phyloP scores from a whole-genome alignment of 2,113 vertebrate species.

The Eublepharis macularius region DNA sequence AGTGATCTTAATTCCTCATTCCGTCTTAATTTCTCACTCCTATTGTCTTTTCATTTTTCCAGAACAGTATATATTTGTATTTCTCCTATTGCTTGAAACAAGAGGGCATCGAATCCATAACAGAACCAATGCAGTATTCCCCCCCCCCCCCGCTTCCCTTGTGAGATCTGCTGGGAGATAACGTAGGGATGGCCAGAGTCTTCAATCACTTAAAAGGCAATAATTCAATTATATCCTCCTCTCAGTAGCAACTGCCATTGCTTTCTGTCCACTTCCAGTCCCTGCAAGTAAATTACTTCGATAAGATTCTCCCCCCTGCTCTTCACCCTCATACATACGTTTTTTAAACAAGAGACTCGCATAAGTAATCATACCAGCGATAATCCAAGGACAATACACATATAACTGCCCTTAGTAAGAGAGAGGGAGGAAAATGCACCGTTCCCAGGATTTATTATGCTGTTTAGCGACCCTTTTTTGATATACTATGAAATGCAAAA shows the following conservation, averaged over 20 bases:
- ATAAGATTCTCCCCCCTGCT: slow-evolving; percentile 66
- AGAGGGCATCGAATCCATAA: slow-evolving; percentile 46
- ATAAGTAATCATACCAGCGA: slow-evolving; percentile 71
- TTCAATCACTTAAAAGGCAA: slow-evolving; percentile 83
- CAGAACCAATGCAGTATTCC: slow-evolving; percentile 66
- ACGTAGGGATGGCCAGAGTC: slow-evolving; percentile 72
- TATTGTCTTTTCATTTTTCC: neutral
- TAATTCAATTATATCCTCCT: slow-evolving; percentile 77
- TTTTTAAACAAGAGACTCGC: slow-evolving; percentile 57
- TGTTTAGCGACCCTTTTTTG: slow-evolving; percentile 53
- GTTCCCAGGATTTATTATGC: slow-evolving; percentile 45
- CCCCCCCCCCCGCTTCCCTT: slow-evolving; percentile 54
- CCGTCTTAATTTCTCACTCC: neutral
- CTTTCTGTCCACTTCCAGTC: slow-evolving; percentile 74
- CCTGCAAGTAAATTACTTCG: slow-evolving; percentile 78
- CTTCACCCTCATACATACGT: slow-evolving; percentile 20
- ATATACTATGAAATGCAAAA: neutral
- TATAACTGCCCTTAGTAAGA: slow-evolving; percentile 63
- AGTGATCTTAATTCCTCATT: slow-evolving; percentile 12
- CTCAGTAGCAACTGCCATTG: slow-evolving; percentile 69
- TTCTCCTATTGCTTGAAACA: slow-evolving; percentile 56
- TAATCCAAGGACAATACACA: slow-evolving; percentile 73
- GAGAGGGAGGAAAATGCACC: slow-evolving; percentile 53
- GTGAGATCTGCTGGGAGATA: slow-evolving; percentile 72
- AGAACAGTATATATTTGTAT: slow-evolving; percentile 49